Conservation (phyloP, 2,113 vertebrate genomes). For the Periophthalmus modestus region DNA sequence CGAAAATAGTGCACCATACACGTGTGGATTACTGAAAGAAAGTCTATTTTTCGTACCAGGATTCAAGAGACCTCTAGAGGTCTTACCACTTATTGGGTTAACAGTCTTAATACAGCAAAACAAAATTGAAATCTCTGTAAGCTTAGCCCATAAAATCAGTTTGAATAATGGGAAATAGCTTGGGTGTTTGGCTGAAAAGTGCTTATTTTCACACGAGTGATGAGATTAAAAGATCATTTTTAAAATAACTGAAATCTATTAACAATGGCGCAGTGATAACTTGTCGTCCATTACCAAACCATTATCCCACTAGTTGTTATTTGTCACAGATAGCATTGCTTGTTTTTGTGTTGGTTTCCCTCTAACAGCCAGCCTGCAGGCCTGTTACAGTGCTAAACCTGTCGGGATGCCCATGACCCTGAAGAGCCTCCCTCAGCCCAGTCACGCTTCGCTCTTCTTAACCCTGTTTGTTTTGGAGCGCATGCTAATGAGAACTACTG, state of each 20-base stretch:
- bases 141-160: neutral
- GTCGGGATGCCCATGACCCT: constrained; percentile 10
- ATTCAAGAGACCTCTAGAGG: no score
- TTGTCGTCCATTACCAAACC: neutral
- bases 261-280: neutral
- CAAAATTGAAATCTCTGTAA: no score
- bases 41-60: no score
- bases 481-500: constrained; percentile 39
- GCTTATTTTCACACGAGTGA: no score
- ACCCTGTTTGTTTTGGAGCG: constrained; percentile 40
- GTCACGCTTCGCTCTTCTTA: constrained; percentile 27
- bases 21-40: no score
- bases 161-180: neutral
- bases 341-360: neutral
- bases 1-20: no score
- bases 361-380: neutral
- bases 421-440: constrained; percentile 19
- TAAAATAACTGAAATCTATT: neutral
- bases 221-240: neutral
- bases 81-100: no score
- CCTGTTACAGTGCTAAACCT: constrained; percentile 16
- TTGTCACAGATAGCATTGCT: neutral
- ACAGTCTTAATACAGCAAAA: no score
- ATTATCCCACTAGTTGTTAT: neutral
- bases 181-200: neutral